phyloP scores from a whole-genome alignment of 37 sponge, comb jelly and placozoan genomes.

The Aplysina aerophoba region DNA sequence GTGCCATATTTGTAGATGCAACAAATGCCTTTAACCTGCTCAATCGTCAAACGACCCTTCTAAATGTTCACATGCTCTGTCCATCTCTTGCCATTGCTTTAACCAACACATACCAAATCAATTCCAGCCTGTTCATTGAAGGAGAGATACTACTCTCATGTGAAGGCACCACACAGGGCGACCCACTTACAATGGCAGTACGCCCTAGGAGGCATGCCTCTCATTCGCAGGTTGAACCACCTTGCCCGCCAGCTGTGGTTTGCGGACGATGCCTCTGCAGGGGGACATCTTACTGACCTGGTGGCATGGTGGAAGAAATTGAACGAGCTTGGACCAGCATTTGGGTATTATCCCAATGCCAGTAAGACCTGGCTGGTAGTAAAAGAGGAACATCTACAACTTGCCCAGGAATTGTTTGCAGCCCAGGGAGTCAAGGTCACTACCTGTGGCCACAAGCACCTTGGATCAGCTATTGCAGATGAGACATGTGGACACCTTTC shows the following conservation, averaged over 20 bases:
- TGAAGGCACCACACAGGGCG: slow-evolving; percentile 28
- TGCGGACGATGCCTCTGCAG: slow-evolving; percentile 30
- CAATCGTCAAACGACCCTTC: not conserved
- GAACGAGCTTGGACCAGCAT: slow-evolving; percentile 20
- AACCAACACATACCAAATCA: not conserved
- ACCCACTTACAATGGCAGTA: slow-evolving; percentile 21
- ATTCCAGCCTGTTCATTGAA: slow-evolving; percentile 21
- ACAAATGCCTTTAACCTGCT: slow-evolving; percentile 29
- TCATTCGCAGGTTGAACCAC: not conserved
- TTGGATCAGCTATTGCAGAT: slow-evolving; percentile 26
- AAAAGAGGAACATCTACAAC: not conserved
- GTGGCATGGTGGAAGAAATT: slow-evolving; percentile 23
- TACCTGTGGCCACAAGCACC: not conserved
- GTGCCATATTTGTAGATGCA: slow-evolving; percentile 21
- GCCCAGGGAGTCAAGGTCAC: not conserved
- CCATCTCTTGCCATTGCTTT: slow-evolving; percentile 24
- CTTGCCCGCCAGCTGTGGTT: slow-evolving; percentile 8
- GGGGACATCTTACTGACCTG: not conserved
- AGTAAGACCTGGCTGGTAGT: slow-evolving; percentile 6
- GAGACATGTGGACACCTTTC: not conserved
- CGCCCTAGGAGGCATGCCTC: not conserved
- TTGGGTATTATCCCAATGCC: slow-evolving; percentile 39
- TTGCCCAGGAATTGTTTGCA: slow-evolving; percentile 16
- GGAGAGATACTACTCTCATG: slow-evolving; percentile 10
- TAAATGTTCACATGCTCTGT: not conserved